Evolutionary conservation across 2,113 vertebrate species (phyloP).

Genomic region (Proteles cristata): DNA sequence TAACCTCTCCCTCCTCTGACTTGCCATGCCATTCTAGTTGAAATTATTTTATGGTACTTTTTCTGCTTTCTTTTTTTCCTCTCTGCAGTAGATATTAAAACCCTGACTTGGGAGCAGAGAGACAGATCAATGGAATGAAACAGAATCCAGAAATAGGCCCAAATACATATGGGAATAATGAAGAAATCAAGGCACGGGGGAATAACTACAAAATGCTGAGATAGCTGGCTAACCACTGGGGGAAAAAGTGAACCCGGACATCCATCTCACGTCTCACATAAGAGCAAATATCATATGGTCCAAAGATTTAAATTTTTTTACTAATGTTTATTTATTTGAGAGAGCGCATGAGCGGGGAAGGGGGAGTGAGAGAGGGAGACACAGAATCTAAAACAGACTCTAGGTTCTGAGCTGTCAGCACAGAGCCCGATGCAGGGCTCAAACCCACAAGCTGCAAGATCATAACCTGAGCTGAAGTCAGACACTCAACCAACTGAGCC

Average conservation of each 20-base stretch:
- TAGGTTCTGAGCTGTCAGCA: too few relatives aligned
- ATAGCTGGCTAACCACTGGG: background rate
- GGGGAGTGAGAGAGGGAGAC: too few relatives aligned
- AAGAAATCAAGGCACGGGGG: background rate
- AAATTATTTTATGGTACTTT: slow-evolving; percentile 33
- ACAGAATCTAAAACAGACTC: too few relatives aligned
- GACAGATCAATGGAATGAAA: slow-evolving; percentile 42
- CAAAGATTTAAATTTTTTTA: slow-evolving; percentile 4
- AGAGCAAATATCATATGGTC: background rate
- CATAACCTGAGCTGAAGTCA: too few relatives aligned
- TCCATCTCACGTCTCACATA: background rate
- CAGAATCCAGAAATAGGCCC: background rate
- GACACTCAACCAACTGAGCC: too few relatives aligned
- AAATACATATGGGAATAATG: background rate
- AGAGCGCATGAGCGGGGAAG: too few relatives aligned
- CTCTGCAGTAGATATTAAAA: slow-evolving; percentile 43
- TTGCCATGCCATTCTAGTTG: background rate
- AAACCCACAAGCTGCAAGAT: too few relatives aligned
- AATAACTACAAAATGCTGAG: background rate
- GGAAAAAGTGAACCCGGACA: background rate
- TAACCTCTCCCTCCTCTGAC: background rate
- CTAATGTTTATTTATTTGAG: too few relatives aligned
- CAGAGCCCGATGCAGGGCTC: too few relatives aligned
- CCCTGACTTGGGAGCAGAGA: background rate
- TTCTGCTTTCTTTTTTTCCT: slow-evolving; percentile 35